phyloP scores from a whole-genome alignment of 2,888 invertebrate species.

The Thecocarcelia acutangulata region DNA sequence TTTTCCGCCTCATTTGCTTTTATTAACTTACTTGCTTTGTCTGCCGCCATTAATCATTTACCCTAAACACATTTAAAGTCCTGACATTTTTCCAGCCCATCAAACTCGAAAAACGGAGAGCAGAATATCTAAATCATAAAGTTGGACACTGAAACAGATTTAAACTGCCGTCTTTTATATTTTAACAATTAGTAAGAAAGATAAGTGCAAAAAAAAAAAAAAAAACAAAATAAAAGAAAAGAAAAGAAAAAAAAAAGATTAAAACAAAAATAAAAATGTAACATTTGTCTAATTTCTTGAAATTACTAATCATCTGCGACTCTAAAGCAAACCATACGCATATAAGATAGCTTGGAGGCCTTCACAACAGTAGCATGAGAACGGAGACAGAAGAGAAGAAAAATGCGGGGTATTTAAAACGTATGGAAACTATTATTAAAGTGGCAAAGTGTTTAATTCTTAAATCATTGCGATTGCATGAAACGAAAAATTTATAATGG shows the following conservation, averaged over 20 bases:
- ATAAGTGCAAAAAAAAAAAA: slow-evolving; percentile 50
- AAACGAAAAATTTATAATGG: slow-evolving; percentile 70
- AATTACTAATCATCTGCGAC: slow-evolving; percentile 11
- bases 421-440: slow-evolving; percentile 57
- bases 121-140: slow-evolving; percentile 34
- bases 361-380: slow-evolving; percentile 29
- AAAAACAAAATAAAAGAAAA: slow-evolving; percentile 49
- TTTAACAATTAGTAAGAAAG: slow-evolving; percentile 52
- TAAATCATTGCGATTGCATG: slow-evolving; percentile 60
- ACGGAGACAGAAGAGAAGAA: slow-evolving; percentile 56
- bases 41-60: background rate
- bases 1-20: background rate
- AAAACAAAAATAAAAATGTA: slow-evolving; percentile 66
- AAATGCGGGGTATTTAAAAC: slow-evolving; percentile 38
- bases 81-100: slow-evolving; percentile 18
- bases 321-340: background rate
- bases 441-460: slow-evolving; percentile 60
- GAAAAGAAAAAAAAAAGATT: slow-evolving; percentile 37
- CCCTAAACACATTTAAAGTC: slow-evolving; percentile 19
- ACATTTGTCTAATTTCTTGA: slow-evolving; percentile 59
- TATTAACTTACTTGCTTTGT: background rate
- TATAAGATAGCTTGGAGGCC: slow-evolving; percentile 5
- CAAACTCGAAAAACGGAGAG: background rate
- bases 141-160: slow-evolving; percentile 18
- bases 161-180: slow-evolving; percentile 36